Conservation (phyloP, 2,113 vertebrate genomes). For the Shinisaurus crocodilurus region DNA sequence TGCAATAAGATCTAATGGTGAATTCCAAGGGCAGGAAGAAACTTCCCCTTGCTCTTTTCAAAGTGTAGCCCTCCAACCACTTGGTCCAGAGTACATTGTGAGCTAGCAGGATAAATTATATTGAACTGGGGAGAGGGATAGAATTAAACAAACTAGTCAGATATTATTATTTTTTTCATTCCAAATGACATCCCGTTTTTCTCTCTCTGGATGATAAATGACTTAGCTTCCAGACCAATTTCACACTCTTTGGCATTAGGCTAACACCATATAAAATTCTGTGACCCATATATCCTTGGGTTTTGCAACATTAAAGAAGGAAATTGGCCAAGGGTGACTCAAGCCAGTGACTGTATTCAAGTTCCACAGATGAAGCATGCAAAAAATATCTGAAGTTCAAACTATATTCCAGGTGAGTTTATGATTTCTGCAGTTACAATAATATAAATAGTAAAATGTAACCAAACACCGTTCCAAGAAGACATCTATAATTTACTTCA, state of each 20-base stretch:
- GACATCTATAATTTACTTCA: background rate
- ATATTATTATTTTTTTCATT: conserved; percentile 12
- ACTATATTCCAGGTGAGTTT: background rate
- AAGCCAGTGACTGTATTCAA: conserved; percentile 8
- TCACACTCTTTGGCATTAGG: conserved; percentile 31
- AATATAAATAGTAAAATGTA: background rate
- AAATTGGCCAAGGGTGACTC: conserved; percentile 26
- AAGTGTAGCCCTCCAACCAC: background rate
- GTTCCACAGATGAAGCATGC: background rate
- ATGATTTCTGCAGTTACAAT: background rate
- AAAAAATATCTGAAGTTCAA: background rate
- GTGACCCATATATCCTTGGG: background rate
- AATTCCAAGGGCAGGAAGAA: background rate
- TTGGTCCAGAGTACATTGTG: background rate
- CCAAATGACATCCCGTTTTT: background rate
- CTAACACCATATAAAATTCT: conserved; percentile 24
- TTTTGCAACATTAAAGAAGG: conserved; percentile 32
- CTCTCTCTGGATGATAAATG: conserved; percentile 25
- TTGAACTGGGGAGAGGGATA: background rate
- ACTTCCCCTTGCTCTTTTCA: background rate
- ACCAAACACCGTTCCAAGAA: background rate
- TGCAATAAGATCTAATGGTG: background rate
- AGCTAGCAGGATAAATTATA: background rate
- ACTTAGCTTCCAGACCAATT: conserved; percentile 28
- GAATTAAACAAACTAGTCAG: conserved; percentile 18